Evolutionary conservation across 2,797 vertebrate species (phyloP), one percentile per base, ranked within the genome.

Genomic region (Chaenodraco wilsoni): DNA sequence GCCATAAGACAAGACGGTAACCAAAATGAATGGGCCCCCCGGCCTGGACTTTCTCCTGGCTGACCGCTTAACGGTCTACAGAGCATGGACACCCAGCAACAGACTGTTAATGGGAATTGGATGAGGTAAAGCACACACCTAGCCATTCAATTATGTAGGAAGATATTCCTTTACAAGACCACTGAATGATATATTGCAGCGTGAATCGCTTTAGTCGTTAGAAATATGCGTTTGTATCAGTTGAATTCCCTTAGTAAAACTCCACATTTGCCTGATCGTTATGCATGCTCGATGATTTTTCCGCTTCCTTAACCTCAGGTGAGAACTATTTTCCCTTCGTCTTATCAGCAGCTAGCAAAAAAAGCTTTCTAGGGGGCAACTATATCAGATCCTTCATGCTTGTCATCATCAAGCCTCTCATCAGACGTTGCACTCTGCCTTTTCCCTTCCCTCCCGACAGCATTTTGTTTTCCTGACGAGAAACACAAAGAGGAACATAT

Each of bases 391-490:
- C 83, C 76, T 73, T 86, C 82, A 79, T 27, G 61, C 81, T 84
- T 76, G 88, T 92, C 88, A 85, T 89, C 85, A 86, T 89, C 84
- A 84, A 88, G 78, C 78, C 67, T 79, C 81, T 88, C 87, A 84
- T 91, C 85, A 89, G 77, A 82, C 44, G 65, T 66, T 69, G 74
- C 84, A 75, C 88, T 81, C 56, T 50, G 66, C 81, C 60, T 79
- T 46, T 70, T 37, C 64, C 66, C 40, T 70, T 57, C 72, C 73
- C 73, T 70, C 67, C 68, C 62, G 79, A 90, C 76, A 90, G 88
- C 87, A 81, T 91, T 91, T 90, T 87, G 89, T 88, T 88, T 91
- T 83, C 81, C 72, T 84, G 84, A 88, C 54, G 77, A 88, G 75
- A 65, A 88, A 91, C 84, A 90, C 88, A 90, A 90, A 88, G 88